Base-by-base conservation (phyloP, 2,797 vertebrate genomes). In the Alosa sapidissima region DNA sequence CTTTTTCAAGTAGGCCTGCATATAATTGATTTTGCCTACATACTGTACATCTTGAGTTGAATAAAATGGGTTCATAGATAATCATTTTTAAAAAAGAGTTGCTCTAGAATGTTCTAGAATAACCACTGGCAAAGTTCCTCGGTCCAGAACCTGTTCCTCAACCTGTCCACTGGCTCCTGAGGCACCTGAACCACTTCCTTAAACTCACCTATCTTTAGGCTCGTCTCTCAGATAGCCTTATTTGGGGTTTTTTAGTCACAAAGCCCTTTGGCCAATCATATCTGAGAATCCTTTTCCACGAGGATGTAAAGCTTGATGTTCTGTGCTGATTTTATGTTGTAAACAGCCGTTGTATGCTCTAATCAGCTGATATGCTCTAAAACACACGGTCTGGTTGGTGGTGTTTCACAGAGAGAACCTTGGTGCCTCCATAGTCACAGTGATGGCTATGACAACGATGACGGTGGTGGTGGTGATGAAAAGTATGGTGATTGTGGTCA, bases 41-140 rank as follows among this genome's bases (percentile, higher is more conserved):
- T 28, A n/a, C n/a, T n/a, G n/a, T n/a, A 13, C 62, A 41, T 72
- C 24, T n/a, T 24, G n/a, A 62, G n/a, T 24, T 24, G 16, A 28
- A 14, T 72, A 5, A 72, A 72, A 72, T 72, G 65, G 65, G 33
- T 11, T 72, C 33, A 36, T 36, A 72, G 65, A 16, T 36, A 11
- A 72, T 72, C 1, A 16, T 72, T 36, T 13, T 72, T n/a, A n/a
- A n/a, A 72, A 72, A 72, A 36, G 28, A 72, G 33, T 28, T 65
- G 60, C 28, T 65, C 60, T 65, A 28, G 65, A 72, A 72, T 72
- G 41, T 65, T 65, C 60, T 65, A 28, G 65, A 72, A 72, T 72
- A 72, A 72, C 65, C 33, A 19, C 28, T 41, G 33, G 65, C 65
- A 36, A 19, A 65, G 60, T 24, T 65, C 60, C 60, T 28, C 11